Evolutionary conservation across 2,888 invertebrate genomes (phyloP), one percentile per base, ranked within the genome.

Genomic region (Caprella mutica): DNA sequence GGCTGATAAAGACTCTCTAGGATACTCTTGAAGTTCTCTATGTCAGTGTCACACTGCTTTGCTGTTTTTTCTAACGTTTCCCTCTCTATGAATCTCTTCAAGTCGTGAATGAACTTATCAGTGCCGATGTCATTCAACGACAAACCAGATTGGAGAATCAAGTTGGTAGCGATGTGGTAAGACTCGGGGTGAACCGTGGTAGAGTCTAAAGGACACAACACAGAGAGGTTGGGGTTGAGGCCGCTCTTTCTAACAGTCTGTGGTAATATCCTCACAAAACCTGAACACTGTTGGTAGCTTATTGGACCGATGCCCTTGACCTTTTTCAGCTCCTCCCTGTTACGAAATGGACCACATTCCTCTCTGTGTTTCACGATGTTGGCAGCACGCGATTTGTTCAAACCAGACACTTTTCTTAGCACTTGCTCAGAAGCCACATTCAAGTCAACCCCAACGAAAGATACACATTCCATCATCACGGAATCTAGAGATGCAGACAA

Each of bases 161-260:
- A 56, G 14, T 55, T 56, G 14, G 26, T 9, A 0, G 89, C 84
- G 26, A 82, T 70, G 8, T 72, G 71, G 69, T 94, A 94, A 46
- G 90, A 88, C 73, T 93, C 93, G 0, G 94, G 94, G 77, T 94
- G 94, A 65, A 94, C 86, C 72, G 85, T 85, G 0, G 93, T 94
- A 62, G 79, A 79, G 70, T 88, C 88, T 8, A 88, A 73, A 4
- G 61, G 61, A 35, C 58, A 58, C 6, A 44, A 23, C 2, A 52
- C 24, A 8, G 30, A 27, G n/a, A 48, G 30, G 21, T 48, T 48
- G 48, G 29, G 29, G n/a, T 48, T 48, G 5, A 17, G 24, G 44
- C 27, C 23, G 5, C 48, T 27, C 30, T 48, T 27, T 21, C 48
- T 27, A 12, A 56, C 39, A 19, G 65, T 61, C 24, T 57, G 68